Conservation (phyloP, 1,140 invertebrate genomes). For the Archegozetes longisetosus region DNA sequence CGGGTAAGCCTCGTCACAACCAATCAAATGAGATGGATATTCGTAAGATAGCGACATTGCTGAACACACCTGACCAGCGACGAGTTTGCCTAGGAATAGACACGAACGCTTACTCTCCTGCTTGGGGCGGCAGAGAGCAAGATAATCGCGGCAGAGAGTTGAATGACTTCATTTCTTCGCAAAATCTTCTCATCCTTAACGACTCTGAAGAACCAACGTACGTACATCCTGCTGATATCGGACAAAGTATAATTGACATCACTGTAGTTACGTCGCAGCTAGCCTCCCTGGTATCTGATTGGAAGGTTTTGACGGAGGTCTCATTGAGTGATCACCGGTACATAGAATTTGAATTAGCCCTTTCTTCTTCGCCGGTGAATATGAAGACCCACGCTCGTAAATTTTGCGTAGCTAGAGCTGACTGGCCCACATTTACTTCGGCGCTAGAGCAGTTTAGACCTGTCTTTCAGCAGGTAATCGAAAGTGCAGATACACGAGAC, state of each 20-base stretch:
- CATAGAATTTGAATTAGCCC: neutral
- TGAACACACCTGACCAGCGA: neutral
- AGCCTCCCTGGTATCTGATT: neutral
- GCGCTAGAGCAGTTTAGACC: neutral
- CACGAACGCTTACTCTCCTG: neutral
- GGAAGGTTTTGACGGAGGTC: neutral
- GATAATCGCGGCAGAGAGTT: neutral
- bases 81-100: neutral
- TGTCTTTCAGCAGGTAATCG: neutral
- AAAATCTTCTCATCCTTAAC: neutral
- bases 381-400: neutral
- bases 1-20: neutral
- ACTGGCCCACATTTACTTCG: neutral
- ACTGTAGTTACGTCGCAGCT: neutral
- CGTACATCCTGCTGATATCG: neutral
- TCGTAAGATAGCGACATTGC: neutral
- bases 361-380: neutral
- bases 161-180: neutral
- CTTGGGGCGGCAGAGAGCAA: neutral
- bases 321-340: neutral
- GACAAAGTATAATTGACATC: neutral
- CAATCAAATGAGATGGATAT: neutral
- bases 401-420: neutral
- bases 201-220: neutral
- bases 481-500: neutral